Conservation (phyloP, 2,797 vertebrate genomes). For the Danio choprae region DNA sequence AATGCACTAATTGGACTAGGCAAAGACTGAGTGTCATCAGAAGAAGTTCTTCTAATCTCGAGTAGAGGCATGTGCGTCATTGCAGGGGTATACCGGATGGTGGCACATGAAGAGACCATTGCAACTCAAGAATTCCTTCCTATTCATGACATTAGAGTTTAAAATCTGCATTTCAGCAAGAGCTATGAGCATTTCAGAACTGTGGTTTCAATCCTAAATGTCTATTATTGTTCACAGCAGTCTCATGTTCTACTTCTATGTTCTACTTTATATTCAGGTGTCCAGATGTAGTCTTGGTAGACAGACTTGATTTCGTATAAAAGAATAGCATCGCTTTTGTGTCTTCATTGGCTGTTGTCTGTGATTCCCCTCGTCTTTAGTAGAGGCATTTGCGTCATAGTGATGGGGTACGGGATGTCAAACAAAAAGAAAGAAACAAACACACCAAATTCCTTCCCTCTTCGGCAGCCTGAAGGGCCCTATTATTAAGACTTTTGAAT, state of each 20-base stretch:
- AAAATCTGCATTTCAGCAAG: not conserved
- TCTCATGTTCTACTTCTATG: not conserved
- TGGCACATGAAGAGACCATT: slow-evolving; percentile 19
- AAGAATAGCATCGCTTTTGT: not conserved
- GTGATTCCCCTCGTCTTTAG: slow-evolving; percentile 38
- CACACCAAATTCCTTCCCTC: not conserved
- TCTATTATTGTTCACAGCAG: not conserved
- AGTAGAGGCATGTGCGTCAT: slow-evolving; percentile 40
- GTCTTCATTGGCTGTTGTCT: not conserved
- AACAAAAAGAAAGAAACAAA: slow-evolving; percentile 17
- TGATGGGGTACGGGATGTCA: not conserved
- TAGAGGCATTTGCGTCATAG: slow-evolving; percentile 63
- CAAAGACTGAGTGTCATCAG: not conserved
- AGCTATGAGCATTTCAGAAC: not conserved
- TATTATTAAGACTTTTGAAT: slow-evolving; percentile 1
- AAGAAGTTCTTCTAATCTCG: slow-evolving; percentile 26
- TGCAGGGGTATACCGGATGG: not conserved
- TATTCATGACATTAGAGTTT: not conserved
- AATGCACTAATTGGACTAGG: slow-evolving; percentile 12
- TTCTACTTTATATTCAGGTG: not conserved
- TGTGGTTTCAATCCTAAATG: not conserved
- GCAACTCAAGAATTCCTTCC: not conserved
- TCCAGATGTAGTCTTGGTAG: not conserved
- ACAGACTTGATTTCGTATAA: too few species aligned
- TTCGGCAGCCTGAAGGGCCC: not conserved